Evolutionary conservation across 2,888 invertebrate genomes (phyloP).

Genomic region (Latrodectus hesperus): DNA sequence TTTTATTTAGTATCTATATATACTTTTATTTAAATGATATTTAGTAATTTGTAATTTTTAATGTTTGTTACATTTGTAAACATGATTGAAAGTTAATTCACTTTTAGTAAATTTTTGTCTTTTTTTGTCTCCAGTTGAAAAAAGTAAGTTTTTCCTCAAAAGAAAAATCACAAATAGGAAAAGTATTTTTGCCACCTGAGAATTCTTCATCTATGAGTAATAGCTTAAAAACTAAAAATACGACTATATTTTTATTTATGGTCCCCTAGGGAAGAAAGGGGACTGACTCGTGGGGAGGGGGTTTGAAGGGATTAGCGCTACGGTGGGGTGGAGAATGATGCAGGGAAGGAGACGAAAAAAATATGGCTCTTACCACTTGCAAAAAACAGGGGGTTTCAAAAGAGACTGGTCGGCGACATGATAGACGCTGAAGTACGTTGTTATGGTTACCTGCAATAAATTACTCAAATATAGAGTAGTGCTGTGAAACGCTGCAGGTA

Average conservation of each 20-base stretch:
- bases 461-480: neutral
- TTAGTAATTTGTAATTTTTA: no score
- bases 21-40: no score
- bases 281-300: conserved; percentile 59
- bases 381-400: conserved; percentile 64
- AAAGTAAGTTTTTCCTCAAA: no score
- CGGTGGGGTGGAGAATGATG: conserved; percentile 48
- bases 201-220: conserved; percentile 41
- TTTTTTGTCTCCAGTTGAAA: no score
- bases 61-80: no score
- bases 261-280: conserved; percentile 64
- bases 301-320: conserved; percentile 66
- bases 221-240: conserved; percentile 65
- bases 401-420: conserved; percentile 27
- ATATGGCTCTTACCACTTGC: conserved; percentile 53
- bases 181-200: conserved; percentile 31
- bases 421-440: conserved; percentile 35
- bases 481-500: neutral
- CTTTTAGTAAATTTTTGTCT: no score
- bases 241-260: conserved; percentile 63
- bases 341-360: conserved; percentile 35
- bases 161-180: neutral
- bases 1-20: no score
- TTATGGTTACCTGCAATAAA: conserved; percentile 40
- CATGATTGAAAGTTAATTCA: no score